Evolutionary conservation across 2,797 vertebrate species (phyloP).

Genomic region (Mus minutoides): DNA sequence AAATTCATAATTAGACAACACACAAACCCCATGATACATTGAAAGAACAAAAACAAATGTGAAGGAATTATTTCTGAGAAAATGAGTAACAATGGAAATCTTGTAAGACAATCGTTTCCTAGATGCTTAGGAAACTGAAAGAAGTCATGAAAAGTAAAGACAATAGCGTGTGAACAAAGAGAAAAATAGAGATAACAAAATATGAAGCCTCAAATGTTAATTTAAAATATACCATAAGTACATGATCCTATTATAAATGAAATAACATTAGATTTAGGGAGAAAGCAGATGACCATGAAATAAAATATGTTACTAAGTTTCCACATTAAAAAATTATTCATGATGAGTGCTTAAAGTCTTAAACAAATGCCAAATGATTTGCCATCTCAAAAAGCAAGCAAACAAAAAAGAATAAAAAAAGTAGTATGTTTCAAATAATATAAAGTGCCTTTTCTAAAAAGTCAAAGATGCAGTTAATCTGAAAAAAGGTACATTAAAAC

Average conservation of each 20-base stretch:
- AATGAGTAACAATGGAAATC: neutral
- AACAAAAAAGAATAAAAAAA: neutral
- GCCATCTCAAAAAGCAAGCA: too few species aligned
- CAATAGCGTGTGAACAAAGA: neutral
- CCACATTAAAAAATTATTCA: neutral
- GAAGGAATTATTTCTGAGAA: neutral
- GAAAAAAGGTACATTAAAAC: neutral
- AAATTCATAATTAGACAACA: neutral
- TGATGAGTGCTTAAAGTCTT: neutral
- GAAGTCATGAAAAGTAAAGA: neutral
- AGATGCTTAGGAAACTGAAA: neutral
- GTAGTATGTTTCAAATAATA: neutral
- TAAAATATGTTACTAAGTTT: neutral
- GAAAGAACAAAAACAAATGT: neutral
- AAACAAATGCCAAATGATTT: neutral
- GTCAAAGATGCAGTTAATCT: neutral
- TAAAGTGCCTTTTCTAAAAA: neutral
- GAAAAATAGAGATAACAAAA: neutral
- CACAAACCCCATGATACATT: neutral
- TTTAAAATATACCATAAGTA: neutral
- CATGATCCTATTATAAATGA: neutral
- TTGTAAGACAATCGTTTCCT: neutral
- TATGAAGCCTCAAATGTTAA: neutral
- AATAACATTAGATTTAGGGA: neutral
- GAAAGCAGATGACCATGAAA: neutral